Conservation (phyloP, 2,797 vertebrate species). For the Premnoplex brunnescens region DNA sequence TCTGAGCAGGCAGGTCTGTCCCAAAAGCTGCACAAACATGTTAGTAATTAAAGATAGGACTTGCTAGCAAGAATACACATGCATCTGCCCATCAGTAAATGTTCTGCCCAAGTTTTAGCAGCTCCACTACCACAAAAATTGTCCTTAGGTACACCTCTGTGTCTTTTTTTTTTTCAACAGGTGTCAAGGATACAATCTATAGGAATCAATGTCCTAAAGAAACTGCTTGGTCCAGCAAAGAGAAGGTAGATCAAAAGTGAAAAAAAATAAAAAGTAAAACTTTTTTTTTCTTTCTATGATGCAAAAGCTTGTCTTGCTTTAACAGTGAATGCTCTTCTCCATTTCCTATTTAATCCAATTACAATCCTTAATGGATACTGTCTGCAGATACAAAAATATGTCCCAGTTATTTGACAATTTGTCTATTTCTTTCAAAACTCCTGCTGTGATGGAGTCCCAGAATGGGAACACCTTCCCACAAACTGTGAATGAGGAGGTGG, state of each 20-base stretch:
- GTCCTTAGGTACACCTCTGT: background rate
- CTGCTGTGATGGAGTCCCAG: background rate
- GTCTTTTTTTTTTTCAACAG: background rate
- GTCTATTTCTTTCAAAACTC: background rate
- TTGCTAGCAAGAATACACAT: background rate
- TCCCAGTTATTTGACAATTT: background rate
- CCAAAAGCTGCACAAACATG: background rate
- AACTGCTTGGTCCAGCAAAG: background rate
- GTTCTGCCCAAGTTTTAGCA: background rate
- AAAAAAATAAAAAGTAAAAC: background rate
- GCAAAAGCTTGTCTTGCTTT: background rate
- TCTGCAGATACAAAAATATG: background rate
- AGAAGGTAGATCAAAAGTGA: background rate
- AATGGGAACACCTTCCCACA: background rate
- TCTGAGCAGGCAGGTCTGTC: background rate
- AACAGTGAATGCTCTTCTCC: background rate
- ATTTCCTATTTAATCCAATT: background rate
- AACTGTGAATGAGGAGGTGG: background rate
- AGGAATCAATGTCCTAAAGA: background rate
- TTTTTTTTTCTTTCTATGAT: background rate
- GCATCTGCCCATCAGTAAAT: background rate
- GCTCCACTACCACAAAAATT: background rate
- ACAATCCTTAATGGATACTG: background rate
- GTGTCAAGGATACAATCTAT: background rate
- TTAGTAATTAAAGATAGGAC: background rate